phyloP scores from a whole-genome alignment of 2,797 vertebrate genomes.

The Knipowitschia caucasica region DNA sequence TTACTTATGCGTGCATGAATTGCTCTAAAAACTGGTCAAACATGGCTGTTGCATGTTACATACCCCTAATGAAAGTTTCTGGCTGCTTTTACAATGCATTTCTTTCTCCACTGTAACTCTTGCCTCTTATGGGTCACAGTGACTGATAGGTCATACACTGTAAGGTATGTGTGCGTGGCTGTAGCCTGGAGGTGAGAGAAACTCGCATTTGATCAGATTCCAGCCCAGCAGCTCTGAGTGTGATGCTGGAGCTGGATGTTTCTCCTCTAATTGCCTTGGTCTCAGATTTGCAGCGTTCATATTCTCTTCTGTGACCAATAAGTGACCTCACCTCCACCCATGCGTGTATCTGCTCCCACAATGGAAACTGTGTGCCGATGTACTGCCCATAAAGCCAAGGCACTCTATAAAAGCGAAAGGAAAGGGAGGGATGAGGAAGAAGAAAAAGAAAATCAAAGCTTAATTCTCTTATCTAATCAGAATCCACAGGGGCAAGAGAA shows the following conservation, averaged over 20 bases:
- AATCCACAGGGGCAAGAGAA: too few relatives aligned
- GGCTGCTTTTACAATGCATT: not conserved
- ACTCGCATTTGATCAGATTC: constrained; percentile 36
- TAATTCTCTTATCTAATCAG: not conserved
- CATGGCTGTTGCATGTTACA: too few relatives aligned
- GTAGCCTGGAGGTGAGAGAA: constrained; percentile 31
- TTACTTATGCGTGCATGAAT: too few relatives aligned
- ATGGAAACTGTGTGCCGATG: not conserved
- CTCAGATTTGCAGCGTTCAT: constrained; percentile 19
- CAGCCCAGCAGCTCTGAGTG: constrained; percentile 12
- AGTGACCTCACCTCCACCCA: constrained; percentile 15
- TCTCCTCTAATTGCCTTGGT: constrained; percentile 24
- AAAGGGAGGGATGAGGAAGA: not conserved
- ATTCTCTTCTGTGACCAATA: constrained; percentile 28
- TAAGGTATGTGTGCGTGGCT: constrained; percentile 11
- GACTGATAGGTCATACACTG: constrained; percentile 21
- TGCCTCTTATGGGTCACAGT: not conserved
- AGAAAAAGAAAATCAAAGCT: not conserved
- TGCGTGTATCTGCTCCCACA: constrained; percentile 10
- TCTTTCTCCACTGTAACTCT: not conserved
- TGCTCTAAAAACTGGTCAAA: too few relatives aligned
- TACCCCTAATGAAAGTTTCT: too few relatives aligned
- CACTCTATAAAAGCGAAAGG: not conserved
- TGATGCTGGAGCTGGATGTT: constrained; percentile 1
- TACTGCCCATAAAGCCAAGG: constrained; percentile 6